These are phyloP conservation scores for Lophius piscatorius DNA, from an alignment of 2,113 vertebrate species.

Conservation along the genomic window DNA sequence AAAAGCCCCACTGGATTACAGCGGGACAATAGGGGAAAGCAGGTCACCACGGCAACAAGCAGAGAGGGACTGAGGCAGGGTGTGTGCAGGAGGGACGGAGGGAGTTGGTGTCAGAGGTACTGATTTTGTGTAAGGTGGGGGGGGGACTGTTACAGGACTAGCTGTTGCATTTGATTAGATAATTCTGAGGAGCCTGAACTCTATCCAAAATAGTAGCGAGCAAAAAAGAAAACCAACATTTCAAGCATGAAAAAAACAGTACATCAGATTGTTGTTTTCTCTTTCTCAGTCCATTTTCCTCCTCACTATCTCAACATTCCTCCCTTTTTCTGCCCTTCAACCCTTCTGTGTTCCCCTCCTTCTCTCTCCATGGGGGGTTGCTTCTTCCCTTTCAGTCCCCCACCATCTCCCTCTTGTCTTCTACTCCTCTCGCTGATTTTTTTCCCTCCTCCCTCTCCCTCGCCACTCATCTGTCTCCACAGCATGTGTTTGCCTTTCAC, in stretches of 20 bases:
- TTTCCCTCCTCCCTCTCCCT: slow-evolving; percentile 40
- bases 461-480: slow-evolving; percentile 72
- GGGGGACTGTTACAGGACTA: slow-evolving; percentile 60
- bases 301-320: slow-evolving; percentile 64
- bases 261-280: slow-evolving; percentile 44
- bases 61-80: slow-evolving; percentile 57
- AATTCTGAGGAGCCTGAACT: slow-evolving; percentile 46
- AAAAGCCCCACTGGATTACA: slow-evolving; percentile 62
- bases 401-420: slow-evolving; percentile 57
- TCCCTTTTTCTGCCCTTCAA: slow-evolving; percentile 73
- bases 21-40: slow-evolving; percentile 71
- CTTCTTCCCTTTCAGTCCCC: slow-evolving; percentile 75
- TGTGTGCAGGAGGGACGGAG: slow-evolving; percentile 57
- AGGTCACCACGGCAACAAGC: slow-evolving; percentile 79
- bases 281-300: slow-evolving; percentile 50
- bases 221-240: slow-evolving; percentile 36
- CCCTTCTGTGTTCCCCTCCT: slow-evolving; percentile 66
- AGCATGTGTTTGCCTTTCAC: slow-evolving; percentile 76
- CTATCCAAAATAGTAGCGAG: slow-evolving; percentile 19
- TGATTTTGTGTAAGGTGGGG: slow-evolving; percentile 39
- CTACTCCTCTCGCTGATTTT: slow-evolving; percentile 38
- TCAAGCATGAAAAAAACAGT: slow-evolving; percentile 18
- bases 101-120: slow-evolving; percentile 56
- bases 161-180: slow-evolving; percentile 79
- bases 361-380: slow-evolving; percentile 64